Conservation (phyloP, 2,113 vertebrate species). For the Tenrec ecaudatus region DNA sequence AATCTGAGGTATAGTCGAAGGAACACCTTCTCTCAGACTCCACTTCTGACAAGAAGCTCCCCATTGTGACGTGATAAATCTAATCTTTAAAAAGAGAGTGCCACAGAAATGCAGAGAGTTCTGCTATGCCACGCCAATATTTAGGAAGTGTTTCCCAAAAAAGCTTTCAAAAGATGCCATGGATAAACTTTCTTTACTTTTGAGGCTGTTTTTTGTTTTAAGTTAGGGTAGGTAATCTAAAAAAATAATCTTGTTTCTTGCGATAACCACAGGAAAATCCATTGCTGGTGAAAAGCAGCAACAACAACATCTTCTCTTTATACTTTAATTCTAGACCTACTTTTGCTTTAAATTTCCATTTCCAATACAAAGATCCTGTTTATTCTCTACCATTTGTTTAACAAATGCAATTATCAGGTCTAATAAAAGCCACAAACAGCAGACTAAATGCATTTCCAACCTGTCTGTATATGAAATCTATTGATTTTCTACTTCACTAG, state of each 20-base stretch:
- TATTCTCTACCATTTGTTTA: slow-evolving; percentile 30
- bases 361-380: not conserved
- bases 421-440: not conserved
- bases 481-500: slow-evolving; percentile 1
- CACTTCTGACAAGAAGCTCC: too few relatives aligned
- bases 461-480: not conserved
- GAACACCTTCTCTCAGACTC: too few relatives aligned
- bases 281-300: not conserved
- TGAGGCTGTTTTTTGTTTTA: not conserved
- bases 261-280: not conserved
- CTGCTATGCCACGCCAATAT: not conserved
- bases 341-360: slow-evolving; percentile 1
- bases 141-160: not conserved
- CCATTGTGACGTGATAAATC: too few relatives aligned
- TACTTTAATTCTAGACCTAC: not conserved
- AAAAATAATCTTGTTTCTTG: not conserved
- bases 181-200: not conserved
- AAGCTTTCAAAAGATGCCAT: not conserved
- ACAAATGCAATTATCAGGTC: not conserved
- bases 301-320: not conserved
- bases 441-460: not conserved
- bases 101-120: not conserved
- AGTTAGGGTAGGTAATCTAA: not conserved
- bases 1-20: too few relatives aligned
- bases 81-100: too few relatives aligned